phyloP scores from a whole-genome alignment of 2,888 invertebrate species.

The Ectemnius lituratus region DNA sequence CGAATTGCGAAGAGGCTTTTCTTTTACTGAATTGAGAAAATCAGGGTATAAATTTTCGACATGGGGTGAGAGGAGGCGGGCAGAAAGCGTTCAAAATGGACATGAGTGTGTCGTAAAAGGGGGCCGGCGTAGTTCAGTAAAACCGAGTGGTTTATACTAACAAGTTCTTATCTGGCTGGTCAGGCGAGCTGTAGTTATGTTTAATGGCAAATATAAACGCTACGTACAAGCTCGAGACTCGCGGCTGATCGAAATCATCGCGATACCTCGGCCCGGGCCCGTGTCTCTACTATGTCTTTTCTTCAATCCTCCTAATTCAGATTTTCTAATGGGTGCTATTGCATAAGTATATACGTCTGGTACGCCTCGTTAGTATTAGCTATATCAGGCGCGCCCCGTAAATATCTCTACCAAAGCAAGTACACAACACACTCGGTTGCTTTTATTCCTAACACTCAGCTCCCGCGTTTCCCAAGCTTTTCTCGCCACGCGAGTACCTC shows the following conservation, averaged over 20 bases:
- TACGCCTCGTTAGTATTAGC: conserved; percentile 20
- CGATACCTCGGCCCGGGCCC: conserved; percentile 8
- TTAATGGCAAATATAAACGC: conserved; percentile 44
- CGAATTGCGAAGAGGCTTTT: no score
- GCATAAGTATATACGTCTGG: conserved; percentile 11
- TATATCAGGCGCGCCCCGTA: conserved; percentile 13
- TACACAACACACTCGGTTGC: background rate
- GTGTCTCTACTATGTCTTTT: conserved; percentile 2
- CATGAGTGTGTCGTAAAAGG: conserved; percentile 20
- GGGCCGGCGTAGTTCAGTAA: conserved; percentile 36
- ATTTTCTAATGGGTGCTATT: conserved; percentile 10
- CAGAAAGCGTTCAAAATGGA: conserved; percentile 35
- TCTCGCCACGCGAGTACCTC: no score
- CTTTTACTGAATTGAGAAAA: no score
- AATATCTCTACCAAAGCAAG: conserved; percentile 13
- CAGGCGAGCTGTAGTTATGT: conserved; percentile 37
- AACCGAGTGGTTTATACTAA: conserved; percentile 43
- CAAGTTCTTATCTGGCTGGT: conserved; percentile 43
- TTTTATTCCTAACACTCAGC: no score
- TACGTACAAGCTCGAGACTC: conserved; percentile 26
- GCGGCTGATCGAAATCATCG: conserved; percentile 19
- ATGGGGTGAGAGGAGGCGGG: no score
- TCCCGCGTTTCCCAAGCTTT: no score
- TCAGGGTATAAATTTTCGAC: no score
- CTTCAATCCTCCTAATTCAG: conserved; percentile 10